phyloP scores from a whole-genome alignment of 1,140 invertebrate genomes.

The Dendrolimus kikuchii region DNA sequence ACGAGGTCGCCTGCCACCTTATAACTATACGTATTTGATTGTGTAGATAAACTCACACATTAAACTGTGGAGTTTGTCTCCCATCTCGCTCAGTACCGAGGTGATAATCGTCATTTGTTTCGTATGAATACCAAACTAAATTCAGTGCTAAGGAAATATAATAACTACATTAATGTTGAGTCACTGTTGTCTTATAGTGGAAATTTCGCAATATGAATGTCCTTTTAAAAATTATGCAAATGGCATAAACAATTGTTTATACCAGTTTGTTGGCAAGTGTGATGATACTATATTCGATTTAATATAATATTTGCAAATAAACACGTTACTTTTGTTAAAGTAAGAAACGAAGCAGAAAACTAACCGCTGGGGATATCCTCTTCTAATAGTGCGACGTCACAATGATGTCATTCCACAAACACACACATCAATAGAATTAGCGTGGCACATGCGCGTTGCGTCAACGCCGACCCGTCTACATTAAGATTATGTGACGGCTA shows the following conservation, averaged over 20 bases:
- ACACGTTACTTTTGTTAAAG: neutral
- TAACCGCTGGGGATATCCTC: slow-evolving; percentile 57
- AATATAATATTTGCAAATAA: too few species aligned
- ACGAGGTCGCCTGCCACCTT: slow-evolving; percentile 59
- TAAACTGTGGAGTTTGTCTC: slow-evolving; percentile 17
- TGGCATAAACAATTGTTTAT: too few species aligned
- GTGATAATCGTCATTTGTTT: too few species aligned
- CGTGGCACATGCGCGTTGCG: slow-evolving; percentile 55
- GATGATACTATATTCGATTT: too few species aligned
- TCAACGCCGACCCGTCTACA: slow-evolving; percentile 40
- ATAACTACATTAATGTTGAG: too few species aligned
- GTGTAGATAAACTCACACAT: slow-evolving; percentile 45
- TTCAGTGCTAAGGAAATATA: too few species aligned
- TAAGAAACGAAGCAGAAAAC: slow-evolving; percentile 7
- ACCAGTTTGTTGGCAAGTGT: too few species aligned
- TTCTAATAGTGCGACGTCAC: slow-evolving; percentile 57
- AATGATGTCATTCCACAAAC: slow-evolving; percentile 54
- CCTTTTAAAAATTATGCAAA: too few species aligned
- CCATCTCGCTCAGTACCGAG: slow-evolving; percentile 18
- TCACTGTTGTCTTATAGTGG: too few species aligned
- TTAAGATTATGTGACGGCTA: slow-evolving; percentile 24
- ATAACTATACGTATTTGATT: slow-evolving; percentile 44
- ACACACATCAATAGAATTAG: slow-evolving; percentile 54
- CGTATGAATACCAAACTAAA: too few species aligned
- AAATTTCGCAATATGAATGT: too few species aligned